Percentiles rank a stretch among this genome's conserved stretches.
These are phyloP conservation scores for Philopotamus ludificatus DNA, from an alignment of 1,140 invertebrate species.

Conservation along the genomic window DNA sequence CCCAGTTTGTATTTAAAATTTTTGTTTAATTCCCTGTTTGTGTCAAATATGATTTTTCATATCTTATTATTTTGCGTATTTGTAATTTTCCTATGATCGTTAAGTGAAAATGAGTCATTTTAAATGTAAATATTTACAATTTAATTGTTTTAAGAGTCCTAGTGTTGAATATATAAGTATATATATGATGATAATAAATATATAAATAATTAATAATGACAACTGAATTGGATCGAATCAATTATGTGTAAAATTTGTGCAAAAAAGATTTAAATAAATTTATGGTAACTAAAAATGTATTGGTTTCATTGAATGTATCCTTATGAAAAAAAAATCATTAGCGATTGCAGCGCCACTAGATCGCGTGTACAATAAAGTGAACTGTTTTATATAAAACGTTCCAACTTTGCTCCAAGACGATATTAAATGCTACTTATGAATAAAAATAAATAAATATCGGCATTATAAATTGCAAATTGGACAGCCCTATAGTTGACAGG, in stretches of 20 bases:
- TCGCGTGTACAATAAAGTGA: not conserved
- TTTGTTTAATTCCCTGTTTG: too few species aligned
- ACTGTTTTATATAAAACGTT: not conserved
- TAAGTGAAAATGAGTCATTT: conserved; percentile 17
- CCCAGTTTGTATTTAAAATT: too few species aligned
- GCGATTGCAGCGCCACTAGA: not conserved
- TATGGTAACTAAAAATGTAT: conserved; percentile 21
- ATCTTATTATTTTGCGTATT: too few species aligned
- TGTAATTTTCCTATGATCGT: too few species aligned
- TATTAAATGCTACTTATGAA: too few species aligned
- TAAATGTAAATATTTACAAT: conserved; percentile 19
- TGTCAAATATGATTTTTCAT: too few species aligned
- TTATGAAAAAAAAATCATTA: not conserved
- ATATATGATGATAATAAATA: not conserved
- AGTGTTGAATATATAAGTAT: conserved; percentile 18
- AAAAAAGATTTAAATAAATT: conserved; percentile 31
- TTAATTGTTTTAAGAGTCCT: conserved; percentile 10
- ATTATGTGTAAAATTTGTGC: conserved; percentile 31
- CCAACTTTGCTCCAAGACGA: too few species aligned
- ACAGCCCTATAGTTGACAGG: conserved; percentile 6
- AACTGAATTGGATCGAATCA: conserved; percentile 23
- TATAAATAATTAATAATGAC: conserved; percentile 22
- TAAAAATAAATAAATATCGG: not conserved
- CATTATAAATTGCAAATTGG: not conserved
- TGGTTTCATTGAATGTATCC: not conserved